A percentile compares a stretch with the other conserved stretches of the same genome.
These are phyloP conservation scores for Microcebus tavaratra DNA, from an alignment of 2,113 vertebrate genomes.

Conservation along the genomic window DNA sequence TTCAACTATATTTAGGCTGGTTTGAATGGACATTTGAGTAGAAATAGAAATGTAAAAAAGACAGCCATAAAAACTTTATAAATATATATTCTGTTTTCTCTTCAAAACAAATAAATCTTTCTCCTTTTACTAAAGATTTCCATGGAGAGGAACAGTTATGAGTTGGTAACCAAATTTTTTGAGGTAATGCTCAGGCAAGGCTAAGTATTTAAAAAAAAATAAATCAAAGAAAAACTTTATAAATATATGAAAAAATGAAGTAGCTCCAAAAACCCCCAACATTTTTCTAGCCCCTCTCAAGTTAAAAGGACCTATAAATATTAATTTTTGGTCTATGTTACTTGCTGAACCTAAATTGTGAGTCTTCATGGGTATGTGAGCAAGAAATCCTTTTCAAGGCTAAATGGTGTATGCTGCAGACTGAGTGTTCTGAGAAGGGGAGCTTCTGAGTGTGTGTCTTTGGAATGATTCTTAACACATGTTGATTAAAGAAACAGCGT, in stretches of 20 bases:
- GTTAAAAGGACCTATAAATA: neutral
- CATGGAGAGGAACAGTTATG: too few relatives aligned
- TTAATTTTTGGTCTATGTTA: neutral
- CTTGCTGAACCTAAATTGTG: neutral
- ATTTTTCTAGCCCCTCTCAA: neutral
- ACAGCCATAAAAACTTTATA: neutral
- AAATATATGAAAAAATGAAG: constrained; percentile 8
- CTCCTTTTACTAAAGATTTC: too few relatives aligned
- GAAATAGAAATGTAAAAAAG: neutral
- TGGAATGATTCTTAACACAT: neutral
- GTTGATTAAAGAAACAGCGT: neutral
- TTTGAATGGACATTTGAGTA: neutral
- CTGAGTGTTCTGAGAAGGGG: neutral
- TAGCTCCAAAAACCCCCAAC: neutral
- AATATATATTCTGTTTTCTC: neutral
- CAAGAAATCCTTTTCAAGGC: neutral
- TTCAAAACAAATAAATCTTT: too few relatives aligned
- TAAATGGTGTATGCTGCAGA: neutral
- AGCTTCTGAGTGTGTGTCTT: neutral
- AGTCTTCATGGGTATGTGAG: neutral
- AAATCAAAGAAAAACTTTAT: neutral
- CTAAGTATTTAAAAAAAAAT: too few relatives aligned
- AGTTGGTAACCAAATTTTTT: too few relatives aligned
- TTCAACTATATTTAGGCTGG: neutral
- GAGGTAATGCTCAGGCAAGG: too few relatives aligned